Conservation (phyloP, 2,797 vertebrate genomes). For the Odontamblyopus lacepedii region DNA sequence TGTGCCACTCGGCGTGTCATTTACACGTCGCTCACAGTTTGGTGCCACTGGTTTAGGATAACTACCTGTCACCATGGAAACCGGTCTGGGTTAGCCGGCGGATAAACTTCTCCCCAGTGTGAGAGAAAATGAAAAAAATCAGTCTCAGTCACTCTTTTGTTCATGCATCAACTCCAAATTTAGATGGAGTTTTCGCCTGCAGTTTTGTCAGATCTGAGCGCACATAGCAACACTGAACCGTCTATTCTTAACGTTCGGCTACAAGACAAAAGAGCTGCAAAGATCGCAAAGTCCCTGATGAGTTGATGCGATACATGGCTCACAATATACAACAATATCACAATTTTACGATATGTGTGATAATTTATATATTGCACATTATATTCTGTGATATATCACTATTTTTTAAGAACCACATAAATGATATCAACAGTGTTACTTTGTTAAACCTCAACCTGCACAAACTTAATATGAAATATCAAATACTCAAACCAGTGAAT, state of each 20-base stretch:
- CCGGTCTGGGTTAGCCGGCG: slow-evolving; percentile 8
- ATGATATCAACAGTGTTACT: too few species aligned
- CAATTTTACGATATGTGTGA: too few species aligned
- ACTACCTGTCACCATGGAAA: slow-evolving; percentile 17
- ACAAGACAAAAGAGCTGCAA: neutral
- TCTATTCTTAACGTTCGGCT: neutral
- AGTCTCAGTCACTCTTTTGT: slow-evolving; percentile 7
- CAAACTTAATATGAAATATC: too few species aligned
- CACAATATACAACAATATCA: too few species aligned
- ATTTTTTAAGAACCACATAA: too few species aligned
- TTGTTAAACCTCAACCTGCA: too few species aligned
- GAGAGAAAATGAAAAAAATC: slow-evolving; percentile 13
- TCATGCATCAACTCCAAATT: slow-evolving; percentile 7
- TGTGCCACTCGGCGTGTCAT: neutral
- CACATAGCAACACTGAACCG: neutral
- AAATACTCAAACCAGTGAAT: too few species aligned
- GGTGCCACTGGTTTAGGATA: slow-evolving; percentile 12
- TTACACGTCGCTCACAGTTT: neutral
- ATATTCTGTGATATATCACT: too few species aligned
- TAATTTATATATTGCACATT: too few species aligned
- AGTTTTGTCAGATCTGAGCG: neutral
- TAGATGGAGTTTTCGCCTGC: slow-evolving; percentile 2
- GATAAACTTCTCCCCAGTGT: slow-evolving; percentile 11
- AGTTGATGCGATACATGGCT: neutral
- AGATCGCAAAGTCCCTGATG: too few species aligned